Evolutionary conservation across 2,888 invertebrate species (phyloP).

Genomic region (Eulithis prunata): DNA sequence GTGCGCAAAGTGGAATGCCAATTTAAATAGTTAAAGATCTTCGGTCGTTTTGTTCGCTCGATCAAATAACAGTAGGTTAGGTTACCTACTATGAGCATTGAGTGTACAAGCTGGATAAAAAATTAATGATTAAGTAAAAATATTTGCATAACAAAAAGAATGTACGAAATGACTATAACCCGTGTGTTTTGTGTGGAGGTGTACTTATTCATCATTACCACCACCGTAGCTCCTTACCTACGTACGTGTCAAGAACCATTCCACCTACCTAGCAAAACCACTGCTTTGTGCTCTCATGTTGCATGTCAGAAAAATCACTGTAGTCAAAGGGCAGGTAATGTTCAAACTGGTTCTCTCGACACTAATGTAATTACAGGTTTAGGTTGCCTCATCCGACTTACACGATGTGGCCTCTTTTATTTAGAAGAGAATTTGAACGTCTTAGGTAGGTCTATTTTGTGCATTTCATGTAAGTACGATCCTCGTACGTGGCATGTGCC

Average conservation of each 20-base stretch:
- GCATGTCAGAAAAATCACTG: constrained; percentile 63
- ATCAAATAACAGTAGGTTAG: too few relatives aligned
- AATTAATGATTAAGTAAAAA: too few relatives aligned
- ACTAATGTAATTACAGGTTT: constrained; percentile 69
- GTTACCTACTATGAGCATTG: too few relatives aligned
- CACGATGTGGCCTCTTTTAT: constrained; percentile 17
- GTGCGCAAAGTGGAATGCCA: too few relatives aligned
- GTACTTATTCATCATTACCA: background rate
- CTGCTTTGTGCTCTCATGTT: constrained; percentile 45
- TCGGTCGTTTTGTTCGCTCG: too few relatives aligned
- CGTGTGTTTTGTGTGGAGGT: too few relatives aligned
- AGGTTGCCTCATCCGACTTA: constrained; percentile 42
- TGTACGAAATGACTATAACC: too few relatives aligned
- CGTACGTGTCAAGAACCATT: constrained; percentile 6
- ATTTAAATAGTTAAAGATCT: too few relatives aligned
- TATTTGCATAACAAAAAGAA: too few relatives aligned
- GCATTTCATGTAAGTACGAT: background rate
- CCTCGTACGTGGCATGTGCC: background rate
- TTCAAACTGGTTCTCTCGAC: constrained; percentile 63
- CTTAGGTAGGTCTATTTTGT: too few relatives aligned
- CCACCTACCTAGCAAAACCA: background rate
- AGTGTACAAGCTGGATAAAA: too few relatives aligned
- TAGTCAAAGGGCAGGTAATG: constrained; percentile 66
- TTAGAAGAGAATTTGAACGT: too few relatives aligned
- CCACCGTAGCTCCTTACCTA: background rate